Conservation (phyloP, 2,888 invertebrate species). For the Lamellibrachia columna region DNA sequence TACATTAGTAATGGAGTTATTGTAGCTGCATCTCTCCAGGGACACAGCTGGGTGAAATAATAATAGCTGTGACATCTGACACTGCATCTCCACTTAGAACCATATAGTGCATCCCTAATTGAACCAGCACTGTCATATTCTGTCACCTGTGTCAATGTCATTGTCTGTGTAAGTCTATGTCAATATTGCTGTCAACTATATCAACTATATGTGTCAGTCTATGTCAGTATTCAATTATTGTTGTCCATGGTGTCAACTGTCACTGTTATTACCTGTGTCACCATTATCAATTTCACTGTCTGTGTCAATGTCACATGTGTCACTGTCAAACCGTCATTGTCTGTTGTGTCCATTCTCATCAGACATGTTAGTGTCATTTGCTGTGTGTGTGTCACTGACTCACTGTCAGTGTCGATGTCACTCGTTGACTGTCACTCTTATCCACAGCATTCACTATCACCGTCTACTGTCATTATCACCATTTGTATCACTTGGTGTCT, state of each 20-base stretch:
- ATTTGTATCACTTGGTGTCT: too few relatives aligned
- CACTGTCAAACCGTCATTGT: not conserved
- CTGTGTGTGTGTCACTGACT: not conserved
- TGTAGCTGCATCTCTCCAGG: not conserved
- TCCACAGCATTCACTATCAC: too few relatives aligned
- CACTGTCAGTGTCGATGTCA: not conserved
- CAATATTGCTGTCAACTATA: too few relatives aligned
- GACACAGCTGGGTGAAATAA: not conserved
- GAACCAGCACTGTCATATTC: not conserved
- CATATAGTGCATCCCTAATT: not conserved
- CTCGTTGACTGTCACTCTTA: too few relatives aligned
- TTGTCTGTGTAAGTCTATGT: too few relatives aligned
- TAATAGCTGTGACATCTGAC: not conserved
- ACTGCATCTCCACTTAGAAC: too few relatives aligned
- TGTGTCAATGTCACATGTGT: not conserved
- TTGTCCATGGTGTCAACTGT: too few relatives aligned
- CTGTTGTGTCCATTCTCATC: not conserved
- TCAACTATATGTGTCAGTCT: too few relatives aligned
- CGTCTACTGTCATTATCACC: too few relatives aligned
- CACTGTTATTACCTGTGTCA: not conserved
- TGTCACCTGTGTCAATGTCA: too few relatives aligned
- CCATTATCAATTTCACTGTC: constrained; percentile 13
- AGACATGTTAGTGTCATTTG: not conserved
- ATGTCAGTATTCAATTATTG: too few relatives aligned
- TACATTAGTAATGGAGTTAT: not conserved